Evolutionary conservation across 1,140 invertebrate genomes (phyloP).

Genomic region (Teleogryllus occipitalis): DNA sequence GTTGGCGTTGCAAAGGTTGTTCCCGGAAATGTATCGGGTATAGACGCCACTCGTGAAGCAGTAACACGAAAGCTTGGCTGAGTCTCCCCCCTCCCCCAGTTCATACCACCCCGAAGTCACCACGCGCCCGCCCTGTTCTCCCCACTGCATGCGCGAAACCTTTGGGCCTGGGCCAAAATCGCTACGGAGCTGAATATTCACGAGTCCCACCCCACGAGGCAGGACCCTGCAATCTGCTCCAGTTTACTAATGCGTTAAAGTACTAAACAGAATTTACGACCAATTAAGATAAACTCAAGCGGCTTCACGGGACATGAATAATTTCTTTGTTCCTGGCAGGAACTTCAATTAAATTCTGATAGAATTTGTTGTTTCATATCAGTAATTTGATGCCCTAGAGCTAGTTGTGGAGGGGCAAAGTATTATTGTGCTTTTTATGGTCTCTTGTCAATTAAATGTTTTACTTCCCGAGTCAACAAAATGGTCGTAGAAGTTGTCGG

Average conservation of each 20-base stretch:
- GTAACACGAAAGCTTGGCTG: background rate
- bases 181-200: background rate
- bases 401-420: no score
- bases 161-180: background rate
- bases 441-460: no score
- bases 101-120: background rate
- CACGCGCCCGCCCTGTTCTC: no score
- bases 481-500: no score
- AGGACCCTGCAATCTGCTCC: background rate
- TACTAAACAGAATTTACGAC: constrained; percentile 1
- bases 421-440: no score
- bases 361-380: background rate
- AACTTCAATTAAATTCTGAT: background rate
- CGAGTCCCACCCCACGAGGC: background rate
- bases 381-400: no score
- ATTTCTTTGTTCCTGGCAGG: background rate
- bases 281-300: background rate
- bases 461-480: no score
- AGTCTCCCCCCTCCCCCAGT: background rate
- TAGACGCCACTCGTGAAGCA: background rate
- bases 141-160: no score
- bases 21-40: background rate
- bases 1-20: no score
- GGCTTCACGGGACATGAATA: background rate
- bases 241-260: constrained; percentile 5